phyloP scores from a whole-genome alignment of 1,140 invertebrate species.

The Drosophila serrata region DNA sequence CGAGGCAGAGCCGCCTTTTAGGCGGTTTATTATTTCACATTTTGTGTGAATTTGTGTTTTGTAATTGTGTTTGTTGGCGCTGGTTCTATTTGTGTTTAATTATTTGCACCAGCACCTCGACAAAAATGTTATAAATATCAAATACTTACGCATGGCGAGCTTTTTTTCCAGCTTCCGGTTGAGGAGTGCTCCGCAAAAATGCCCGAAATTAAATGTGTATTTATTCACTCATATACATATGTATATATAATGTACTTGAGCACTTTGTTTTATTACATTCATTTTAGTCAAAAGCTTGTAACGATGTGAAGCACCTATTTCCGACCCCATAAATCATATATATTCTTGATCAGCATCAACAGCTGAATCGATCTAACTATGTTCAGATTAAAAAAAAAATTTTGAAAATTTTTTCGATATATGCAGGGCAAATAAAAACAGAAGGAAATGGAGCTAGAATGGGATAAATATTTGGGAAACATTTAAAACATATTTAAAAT shows the following conservation, averaged over 20 bases:
- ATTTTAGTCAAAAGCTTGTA: too few relatives aligned
- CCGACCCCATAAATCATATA: too few relatives aligned
- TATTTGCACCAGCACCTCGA: conserved; percentile 52
- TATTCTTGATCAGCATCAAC: too few relatives aligned
- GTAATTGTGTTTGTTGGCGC: conserved; percentile 46
- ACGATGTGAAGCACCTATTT: too few relatives aligned
- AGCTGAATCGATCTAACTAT: too few relatives aligned
- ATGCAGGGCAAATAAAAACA: background rate
- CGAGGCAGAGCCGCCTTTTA: conserved; percentile 35
- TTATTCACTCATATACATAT: too few relatives aligned
- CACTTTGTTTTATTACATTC: conserved; percentile 22
- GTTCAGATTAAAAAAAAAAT: too few relatives aligned
- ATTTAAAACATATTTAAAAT: too few relatives aligned
- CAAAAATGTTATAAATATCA: conserved; percentile 47
- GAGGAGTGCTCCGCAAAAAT: conserved; percentile 3
- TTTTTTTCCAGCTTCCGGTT: background rate
- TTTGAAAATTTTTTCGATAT: too few relatives aligned
- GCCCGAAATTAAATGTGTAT: conserved; percentile 7
- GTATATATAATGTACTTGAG: background rate
- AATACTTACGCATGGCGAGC: conserved; percentile 20
- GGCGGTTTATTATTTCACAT: conserved; percentile 46
- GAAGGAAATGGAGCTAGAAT: background rate
- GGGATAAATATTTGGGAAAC: background rate
- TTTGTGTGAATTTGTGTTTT: conserved; percentile 39
- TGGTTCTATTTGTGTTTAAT: conserved; percentile 52